Evolutionary conservation across 2,797 vertebrate genomes (phyloP).

Genomic region (Knipowitschia caucasica): DNA sequence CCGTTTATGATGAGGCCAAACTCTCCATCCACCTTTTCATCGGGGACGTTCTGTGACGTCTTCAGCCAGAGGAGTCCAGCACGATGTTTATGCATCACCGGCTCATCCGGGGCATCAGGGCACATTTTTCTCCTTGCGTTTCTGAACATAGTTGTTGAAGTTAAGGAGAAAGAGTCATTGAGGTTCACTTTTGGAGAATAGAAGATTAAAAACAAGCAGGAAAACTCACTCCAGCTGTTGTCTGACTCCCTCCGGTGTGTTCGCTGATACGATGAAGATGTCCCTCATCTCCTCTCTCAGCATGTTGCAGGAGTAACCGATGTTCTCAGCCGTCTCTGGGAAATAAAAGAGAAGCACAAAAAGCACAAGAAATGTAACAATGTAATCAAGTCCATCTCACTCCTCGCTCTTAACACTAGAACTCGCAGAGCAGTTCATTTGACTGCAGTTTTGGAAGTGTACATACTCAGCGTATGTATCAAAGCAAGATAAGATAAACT

Average conservation of each 20-base stretch:
- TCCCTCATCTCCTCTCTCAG: slow-evolving; percentile 87
- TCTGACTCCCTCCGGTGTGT: slow-evolving; percentile 71
- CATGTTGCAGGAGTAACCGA: slow-evolving; percentile 92
- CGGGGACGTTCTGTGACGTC: slow-evolving; percentile 62
- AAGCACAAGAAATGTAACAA: background rate
- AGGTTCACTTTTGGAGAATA: too few species aligned
- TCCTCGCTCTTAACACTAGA: background rate
- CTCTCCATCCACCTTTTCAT: slow-evolving; percentile 77
- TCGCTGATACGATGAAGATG: slow-evolving; percentile 80
- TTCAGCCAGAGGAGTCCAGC: slow-evolving; percentile 60
- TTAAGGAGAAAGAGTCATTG: too few species aligned
- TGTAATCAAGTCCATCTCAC: background rate
- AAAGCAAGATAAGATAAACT: too few species aligned
- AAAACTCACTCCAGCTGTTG: slow-evolving; percentile 82
- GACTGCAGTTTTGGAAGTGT: too few species aligned
- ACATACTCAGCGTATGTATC: too few species aligned
- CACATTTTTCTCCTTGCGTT: slow-evolving; percentile 83
- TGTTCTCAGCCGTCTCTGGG: slow-evolving; percentile 91
- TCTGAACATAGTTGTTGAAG: slow-evolving; percentile 73
- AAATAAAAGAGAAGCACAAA: slow-evolving; percentile 14
- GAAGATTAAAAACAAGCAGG: too few species aligned
- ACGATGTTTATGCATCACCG: slow-evolving; percentile 49
- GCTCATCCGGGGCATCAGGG: slow-evolving; percentile 67
- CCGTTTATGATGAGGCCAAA: slow-evolving; percentile 90
- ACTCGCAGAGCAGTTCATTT: too few species aligned